Base-by-base conservation (phyloP, 2,888 invertebrate species). In the Amiota minor region DNA sequence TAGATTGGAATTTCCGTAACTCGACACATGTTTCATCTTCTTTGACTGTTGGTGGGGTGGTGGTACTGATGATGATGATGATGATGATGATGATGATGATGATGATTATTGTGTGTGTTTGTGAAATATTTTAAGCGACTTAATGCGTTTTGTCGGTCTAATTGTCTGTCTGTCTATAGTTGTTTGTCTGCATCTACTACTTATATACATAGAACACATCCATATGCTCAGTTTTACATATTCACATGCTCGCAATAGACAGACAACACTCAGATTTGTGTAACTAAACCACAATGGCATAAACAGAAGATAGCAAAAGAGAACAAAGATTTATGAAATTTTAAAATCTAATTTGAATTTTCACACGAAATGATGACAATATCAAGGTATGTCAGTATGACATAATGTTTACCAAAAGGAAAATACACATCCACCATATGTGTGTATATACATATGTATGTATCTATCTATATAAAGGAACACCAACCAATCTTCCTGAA, bases 321-420 rank as follows among this genome's bases (percentile, higher is more conserved):
- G 77, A 79, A 77, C 79, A 80, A 79, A 78, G 80, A 80, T 86
- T 84, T 85, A 85, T 86, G 79, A 86, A 85, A 87, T 80, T 85
- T 87, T 85, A 86, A 87, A 85, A 86, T 86, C 82, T 83, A 81
- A 86, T 87, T 85, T 85, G 79, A 81, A 85, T 87, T 85, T 87
- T 86, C 78, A 85, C 84, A 79, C 86, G 73, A 75, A 14, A 35
- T 35, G 35, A 35, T 35, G 35, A 35, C 35, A 56, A 65, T 75
- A 77, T 74, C 73, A 71, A 78, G 70, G 73, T 70, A 74, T 67
- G 75, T 70, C 73, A 71, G 16, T 74, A 76, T 76, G 74, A 80
- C 81, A 23, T 82, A 77, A 84, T 81, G 76, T 85, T 83, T 77
- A 76, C 74, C 77, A 76, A 72, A 77, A 77, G 81, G 76, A n/a